Evolutionary conservation across 2,797 vertebrate genomes (phyloP).

Genomic region (Pteronotus mesoamericanus): DNA sequence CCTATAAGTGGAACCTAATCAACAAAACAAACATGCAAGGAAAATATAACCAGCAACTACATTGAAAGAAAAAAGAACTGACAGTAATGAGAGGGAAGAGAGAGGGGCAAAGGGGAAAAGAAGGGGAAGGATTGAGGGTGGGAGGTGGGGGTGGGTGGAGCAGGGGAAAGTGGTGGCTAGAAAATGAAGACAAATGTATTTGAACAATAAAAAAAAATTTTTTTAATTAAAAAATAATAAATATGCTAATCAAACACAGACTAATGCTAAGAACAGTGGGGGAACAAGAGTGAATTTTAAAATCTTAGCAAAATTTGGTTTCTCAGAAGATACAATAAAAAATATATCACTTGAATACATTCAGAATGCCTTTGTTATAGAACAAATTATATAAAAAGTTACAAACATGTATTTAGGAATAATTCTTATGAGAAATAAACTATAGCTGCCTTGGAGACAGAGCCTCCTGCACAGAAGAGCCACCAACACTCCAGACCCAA

Average conservation of each 20-base stretch:
- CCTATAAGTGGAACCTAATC: too few species aligned
- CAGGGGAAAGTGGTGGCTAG: too few species aligned
- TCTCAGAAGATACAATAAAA: background rate
- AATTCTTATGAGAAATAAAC: background rate
- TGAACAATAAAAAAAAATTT: too few species aligned
- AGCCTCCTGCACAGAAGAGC: background rate
- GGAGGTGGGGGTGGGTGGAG: too few species aligned
- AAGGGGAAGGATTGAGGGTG: too few species aligned
- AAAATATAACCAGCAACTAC: too few species aligned
- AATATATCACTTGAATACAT: background rate
- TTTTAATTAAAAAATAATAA: background rate
- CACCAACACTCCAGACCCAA: background rate
- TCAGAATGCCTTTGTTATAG: background rate
- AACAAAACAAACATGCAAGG: too few species aligned
- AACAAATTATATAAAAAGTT: constrained; percentile 35
- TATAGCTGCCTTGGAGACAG: background rate
- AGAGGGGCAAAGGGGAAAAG: too few species aligned
- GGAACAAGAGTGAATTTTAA: background rate
- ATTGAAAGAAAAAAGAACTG: too few species aligned
- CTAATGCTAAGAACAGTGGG: background rate
- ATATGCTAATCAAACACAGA: rapidly evolving
- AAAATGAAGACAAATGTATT: too few species aligned
- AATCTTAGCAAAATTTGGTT: background rate
- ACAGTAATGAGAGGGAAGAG: too few species aligned
- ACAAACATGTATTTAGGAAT: background rate